A percentile compares a stretch with the other conserved stretches of the same genome.
These are phyloP conservation scores for Alloscopus bannaensis DNA, from an alignment of 2,888 invertebrate genomes.

Conservation along the genomic window DNA sequence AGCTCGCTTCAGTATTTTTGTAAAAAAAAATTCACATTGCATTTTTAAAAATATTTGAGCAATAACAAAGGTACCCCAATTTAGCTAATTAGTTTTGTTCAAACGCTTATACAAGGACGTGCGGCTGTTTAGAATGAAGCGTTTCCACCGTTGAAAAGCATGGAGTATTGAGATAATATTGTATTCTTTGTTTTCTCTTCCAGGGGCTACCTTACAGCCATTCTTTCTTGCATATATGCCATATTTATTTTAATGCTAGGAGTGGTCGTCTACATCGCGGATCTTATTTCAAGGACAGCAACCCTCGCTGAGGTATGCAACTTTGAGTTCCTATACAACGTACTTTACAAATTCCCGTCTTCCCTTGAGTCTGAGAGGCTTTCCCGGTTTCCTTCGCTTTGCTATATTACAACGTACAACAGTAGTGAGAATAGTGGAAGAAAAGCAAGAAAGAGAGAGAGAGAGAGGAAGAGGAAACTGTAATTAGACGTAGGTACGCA, in stretches of 20 bases:
- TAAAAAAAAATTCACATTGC: not conserved
- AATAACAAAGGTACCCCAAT: not conserved
- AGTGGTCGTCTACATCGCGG: slow-evolving; percentile 81
- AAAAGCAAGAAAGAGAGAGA: too few species aligned
- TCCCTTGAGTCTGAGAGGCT: not conserved
- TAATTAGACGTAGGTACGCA: too few species aligned
- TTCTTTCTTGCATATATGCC: slow-evolving; percentile 83
- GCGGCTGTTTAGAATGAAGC: too few species aligned
- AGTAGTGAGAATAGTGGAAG: too few species aligned
- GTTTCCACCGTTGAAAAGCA: too few species aligned
- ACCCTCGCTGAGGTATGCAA: slow-evolving; percentile 79
- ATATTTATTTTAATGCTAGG: slow-evolving; percentile 83
- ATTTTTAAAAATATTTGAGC: not conserved
- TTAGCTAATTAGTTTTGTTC: slow-evolving; percentile 7
- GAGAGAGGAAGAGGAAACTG: too few species aligned
- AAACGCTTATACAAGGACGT: not conserved
- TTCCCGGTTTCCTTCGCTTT: too few species aligned
- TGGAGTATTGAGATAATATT: too few species aligned
- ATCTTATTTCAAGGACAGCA: slow-evolving; percentile 77
- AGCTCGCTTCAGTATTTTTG: too few species aligned
- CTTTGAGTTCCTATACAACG: too few species aligned
- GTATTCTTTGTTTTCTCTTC: too few species aligned
- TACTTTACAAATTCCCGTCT: not conserved
- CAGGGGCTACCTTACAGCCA: slow-evolving; percentile 80
- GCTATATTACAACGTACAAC: too few species aligned